These are phyloP conservation scores for Malurus elegans DNA, from an alignment of 2,113 vertebrate species.

Conservation along the genomic window DNA sequence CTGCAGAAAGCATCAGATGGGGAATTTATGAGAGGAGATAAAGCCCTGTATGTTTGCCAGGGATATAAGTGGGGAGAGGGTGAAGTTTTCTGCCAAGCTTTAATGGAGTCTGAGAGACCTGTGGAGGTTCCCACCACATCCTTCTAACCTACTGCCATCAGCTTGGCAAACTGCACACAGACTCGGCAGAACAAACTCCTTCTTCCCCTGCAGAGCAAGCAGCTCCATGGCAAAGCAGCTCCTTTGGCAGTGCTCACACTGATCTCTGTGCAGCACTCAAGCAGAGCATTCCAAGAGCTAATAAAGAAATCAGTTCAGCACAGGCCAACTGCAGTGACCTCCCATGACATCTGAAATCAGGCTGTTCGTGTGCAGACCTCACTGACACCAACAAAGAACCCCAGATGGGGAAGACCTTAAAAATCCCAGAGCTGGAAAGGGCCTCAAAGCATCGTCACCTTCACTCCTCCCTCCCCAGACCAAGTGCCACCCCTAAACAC, in stretches of 20 bases:
- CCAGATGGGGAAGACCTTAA: background rate
- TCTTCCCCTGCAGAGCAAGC: background rate
- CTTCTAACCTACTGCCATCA: background rate
- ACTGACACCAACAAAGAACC: background rate
- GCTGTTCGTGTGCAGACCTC: background rate
- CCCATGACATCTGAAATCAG: background rate
- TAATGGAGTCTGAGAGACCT: background rate
- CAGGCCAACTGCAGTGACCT: background rate
- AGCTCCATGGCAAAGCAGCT: background rate
- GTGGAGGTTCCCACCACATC: background rate
- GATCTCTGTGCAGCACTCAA: background rate
- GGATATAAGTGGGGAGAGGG: background rate
- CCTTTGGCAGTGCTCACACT: background rate
- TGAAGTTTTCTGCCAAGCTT: background rate
- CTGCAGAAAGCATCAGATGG: conserved; percentile 46
- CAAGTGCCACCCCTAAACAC: background rate
- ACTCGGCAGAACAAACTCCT: background rate
- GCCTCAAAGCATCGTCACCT: background rate
- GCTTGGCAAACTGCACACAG: background rate
- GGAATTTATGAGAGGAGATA: background rate
- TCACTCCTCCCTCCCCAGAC: background rate
- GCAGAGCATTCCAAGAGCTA: background rate
- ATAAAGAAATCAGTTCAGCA: background rate
- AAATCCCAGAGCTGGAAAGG: background rate
- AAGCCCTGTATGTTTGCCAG: background rate